phyloP scores from a whole-genome alignment of 2,113 vertebrate species.

The Cyprinodon brontotheroides region DNA sequence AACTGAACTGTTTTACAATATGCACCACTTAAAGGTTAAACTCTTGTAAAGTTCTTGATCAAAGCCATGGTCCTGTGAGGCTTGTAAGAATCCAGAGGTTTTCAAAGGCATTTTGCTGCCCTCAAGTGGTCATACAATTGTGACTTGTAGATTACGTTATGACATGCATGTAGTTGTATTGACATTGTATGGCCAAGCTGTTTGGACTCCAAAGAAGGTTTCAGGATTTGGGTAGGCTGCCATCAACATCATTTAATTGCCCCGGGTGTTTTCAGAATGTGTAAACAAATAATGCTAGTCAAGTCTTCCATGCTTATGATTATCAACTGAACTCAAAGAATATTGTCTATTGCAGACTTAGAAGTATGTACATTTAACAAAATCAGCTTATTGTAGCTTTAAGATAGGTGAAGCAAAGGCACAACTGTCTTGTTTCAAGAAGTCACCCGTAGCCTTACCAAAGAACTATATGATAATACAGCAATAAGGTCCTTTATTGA shows the following conservation, averaged over 20 bases:
- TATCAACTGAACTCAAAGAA: background rate
- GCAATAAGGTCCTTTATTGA: background rate
- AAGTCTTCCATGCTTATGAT: background rate
- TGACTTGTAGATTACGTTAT: background rate
- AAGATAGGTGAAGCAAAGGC: background rate
- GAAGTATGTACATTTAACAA: background rate
- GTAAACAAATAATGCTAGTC: background rate
- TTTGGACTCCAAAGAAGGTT: background rate
- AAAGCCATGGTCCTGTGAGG: background rate
- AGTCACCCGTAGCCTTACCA: background rate
- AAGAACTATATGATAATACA: background rate
- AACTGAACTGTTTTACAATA: background rate
- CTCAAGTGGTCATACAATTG: background rate
- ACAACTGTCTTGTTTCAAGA: background rate
- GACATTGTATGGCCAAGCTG: background rate
- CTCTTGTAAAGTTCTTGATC: background rate
- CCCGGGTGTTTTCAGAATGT: background rate
- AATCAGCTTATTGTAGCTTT: background rate
- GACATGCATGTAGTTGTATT: background rate
- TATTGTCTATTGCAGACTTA: background rate
- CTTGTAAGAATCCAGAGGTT: background rate
- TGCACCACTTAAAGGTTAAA: background rate
- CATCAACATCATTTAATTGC: background rate
- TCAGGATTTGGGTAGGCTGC: background rate
- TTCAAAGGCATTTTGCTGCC: background rate